Conservation (phyloP, 2,113 vertebrate species). For the Oreotrochilus melanogaster region DNA sequence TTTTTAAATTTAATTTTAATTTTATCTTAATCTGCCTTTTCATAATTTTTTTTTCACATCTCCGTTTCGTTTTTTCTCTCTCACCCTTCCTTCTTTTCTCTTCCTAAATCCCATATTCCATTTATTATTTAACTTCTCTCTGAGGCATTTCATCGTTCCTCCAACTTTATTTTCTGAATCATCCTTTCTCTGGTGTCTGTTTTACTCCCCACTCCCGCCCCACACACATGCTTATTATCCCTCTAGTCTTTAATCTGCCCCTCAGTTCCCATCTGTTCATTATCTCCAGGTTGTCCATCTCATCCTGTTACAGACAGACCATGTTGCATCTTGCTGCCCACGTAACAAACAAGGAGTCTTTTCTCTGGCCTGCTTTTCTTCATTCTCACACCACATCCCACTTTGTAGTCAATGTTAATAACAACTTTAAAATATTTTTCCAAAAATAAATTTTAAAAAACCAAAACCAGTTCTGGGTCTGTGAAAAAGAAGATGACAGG, state of each 20-base stretch:
- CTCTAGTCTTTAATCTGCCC: neutral
- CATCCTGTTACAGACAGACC: neutral
- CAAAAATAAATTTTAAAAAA: neutral
- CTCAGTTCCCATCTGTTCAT: constrained; percentile 55
- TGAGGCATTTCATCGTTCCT: neutral
- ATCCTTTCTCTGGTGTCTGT: neutral
- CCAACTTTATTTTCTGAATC: constrained; percentile 2
- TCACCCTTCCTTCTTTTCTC: neutral
- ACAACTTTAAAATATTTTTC: constrained; percentile 3
- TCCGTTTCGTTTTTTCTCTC: neutral
- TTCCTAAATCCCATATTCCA: neutral
- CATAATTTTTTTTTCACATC: too few species aligned
- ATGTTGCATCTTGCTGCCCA: constrained; percentile 27
- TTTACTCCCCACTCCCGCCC: neutral
- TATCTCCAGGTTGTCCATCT: constrained; percentile 41
- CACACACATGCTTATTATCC: neutral
- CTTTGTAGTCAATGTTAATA: neutral
- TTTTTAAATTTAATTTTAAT: too few species aligned
- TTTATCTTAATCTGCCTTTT: neutral
- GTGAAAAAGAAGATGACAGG: neutral
- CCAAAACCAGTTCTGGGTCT: neutral
- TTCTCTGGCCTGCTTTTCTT: neutral
- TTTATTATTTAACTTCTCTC: neutral
- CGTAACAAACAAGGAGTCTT: neutral
- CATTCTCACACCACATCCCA: neutral